Conservation (phyloP, 2,888 invertebrate genomes). For the Nemotelus nigrinus region DNA sequence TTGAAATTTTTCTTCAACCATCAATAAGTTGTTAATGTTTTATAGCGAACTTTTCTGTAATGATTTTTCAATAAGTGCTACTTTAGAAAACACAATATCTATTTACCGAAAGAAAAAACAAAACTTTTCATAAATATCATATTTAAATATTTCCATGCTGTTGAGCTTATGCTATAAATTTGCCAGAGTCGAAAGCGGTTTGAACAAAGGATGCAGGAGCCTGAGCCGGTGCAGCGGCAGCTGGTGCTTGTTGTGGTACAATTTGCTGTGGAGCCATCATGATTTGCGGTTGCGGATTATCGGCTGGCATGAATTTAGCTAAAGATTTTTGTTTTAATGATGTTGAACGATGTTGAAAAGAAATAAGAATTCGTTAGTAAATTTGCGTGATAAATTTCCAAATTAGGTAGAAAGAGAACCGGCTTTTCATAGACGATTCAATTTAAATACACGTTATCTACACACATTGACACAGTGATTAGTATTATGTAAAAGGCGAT, state of each 20-base stretch:
- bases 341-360: background rate
- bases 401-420: too few relatives aligned
- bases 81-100: too few relatives aligned
- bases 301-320: constrained; percentile 52
- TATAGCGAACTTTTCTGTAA: too few relatives aligned
- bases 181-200: constrained; percentile 25
- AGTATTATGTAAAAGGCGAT: constrained; percentile 9
- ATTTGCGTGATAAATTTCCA: background rate
- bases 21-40: too few relatives aligned
- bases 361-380: background rate
- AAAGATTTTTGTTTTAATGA: background rate
- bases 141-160: constrained; percentile 20
- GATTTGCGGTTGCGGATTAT: constrained; percentile 56
- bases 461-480: constrained; percentile 50
- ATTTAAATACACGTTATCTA: constrained; percentile 32
- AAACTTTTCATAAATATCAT: too few relatives aligned
- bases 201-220: constrained; percentile 68
- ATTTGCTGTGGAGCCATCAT: constrained; percentile 57
- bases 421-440: too few relatives aligned
- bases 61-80: too few relatives aligned
- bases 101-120: too few relatives aligned
- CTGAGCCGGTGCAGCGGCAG: constrained; percentile 66
- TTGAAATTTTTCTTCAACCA: too few relatives aligned
- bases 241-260: constrained; percentile 62
- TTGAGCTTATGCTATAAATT: constrained; percentile 35